phyloP scores from a whole-genome alignment of 2,113 vertebrate genomes.

The Corythornis cristatus region DNA sequence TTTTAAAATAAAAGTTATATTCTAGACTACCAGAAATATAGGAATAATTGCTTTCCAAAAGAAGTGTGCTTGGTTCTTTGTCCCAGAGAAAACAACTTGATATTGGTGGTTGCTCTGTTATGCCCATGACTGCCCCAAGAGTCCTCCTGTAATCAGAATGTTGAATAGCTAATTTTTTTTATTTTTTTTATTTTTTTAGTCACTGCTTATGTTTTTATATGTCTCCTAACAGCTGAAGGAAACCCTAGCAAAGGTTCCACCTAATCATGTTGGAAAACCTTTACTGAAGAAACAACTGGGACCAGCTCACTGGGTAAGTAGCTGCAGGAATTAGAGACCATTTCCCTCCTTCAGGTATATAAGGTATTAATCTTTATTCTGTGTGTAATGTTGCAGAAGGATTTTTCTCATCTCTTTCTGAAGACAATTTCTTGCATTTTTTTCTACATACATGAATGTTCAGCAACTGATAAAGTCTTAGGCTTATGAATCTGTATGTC shows the following conservation, averaged over 20 bases:
- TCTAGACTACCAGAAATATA: background rate
- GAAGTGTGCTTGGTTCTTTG: background rate
- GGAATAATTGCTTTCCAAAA: background rate
- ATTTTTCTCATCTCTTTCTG: background rate
- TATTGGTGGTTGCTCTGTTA: background rate
- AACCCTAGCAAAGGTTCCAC: slow-evolving; percentile 89
- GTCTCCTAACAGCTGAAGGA: slow-evolving; percentile 89
- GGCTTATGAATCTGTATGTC: background rate
- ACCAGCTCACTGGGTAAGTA: slow-evolving; percentile 92
- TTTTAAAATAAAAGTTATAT: background rate
- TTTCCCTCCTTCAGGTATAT: background rate
- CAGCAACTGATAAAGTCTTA: background rate
- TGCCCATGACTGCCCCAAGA: background rate
- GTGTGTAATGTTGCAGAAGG: background rate
- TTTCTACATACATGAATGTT: background rate
- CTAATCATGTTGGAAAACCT: slow-evolving; percentile 89
- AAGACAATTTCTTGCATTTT: background rate
- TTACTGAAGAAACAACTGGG: slow-evolving; percentile 90
- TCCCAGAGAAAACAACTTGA: background rate
- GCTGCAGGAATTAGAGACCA: background rate
- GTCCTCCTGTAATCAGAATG: background rate
- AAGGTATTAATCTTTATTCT: background rate
- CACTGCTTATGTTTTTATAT: background rate
- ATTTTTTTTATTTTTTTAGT: background rate
- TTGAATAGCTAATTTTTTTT: background rate